phyloP scores from a whole-genome alignment of 2,888 invertebrate species.

The Drosophila borealis region DNA sequence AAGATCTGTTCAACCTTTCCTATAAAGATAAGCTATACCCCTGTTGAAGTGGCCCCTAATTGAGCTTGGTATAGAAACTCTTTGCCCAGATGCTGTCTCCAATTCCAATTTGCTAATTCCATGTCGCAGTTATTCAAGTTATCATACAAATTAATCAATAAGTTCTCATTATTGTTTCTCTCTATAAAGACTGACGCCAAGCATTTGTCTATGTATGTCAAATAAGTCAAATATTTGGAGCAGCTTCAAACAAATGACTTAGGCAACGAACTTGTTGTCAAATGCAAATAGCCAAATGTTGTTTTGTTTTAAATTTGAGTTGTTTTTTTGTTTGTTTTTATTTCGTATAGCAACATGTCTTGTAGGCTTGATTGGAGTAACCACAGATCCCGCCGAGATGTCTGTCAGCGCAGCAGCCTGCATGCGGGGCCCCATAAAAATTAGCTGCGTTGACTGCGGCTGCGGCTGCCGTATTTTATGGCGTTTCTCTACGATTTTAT shows the following conservation, averaged over 20 bases:
- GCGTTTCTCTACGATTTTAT: constrained; percentile 72
- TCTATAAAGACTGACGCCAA: no score
- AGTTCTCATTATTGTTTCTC: no score
- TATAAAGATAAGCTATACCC: no score
- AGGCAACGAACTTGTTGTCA: constrained; percentile 60
- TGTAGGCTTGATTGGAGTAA: constrained; percentile 65
- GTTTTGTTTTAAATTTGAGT: constrained; percentile 10
- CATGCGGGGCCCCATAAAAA: constrained; percentile 68
- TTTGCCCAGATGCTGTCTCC: no score
- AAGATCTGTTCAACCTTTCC: no score
- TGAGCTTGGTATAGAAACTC: no score
- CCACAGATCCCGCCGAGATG: constrained; percentile 76
- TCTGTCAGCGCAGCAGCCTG: constrained; percentile 72
- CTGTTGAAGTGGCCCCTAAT: no score
- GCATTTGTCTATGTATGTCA: not conserved
- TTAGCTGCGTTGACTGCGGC: constrained; percentile 54
- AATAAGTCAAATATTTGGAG: not conserved
- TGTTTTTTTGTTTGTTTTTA: constrained; percentile 25
- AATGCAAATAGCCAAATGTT: constrained; percentile 21
- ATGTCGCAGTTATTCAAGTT: no score
- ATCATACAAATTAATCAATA: no score
- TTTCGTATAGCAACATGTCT: constrained; percentile 42
- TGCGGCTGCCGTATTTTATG: constrained; percentile 70
- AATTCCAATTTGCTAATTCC: no score
- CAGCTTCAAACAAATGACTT: constrained; percentile 46